Evolutionary conservation across 2,113 vertebrate species (phyloP).

Genomic region (Dissostichus mawsoni): DNA sequence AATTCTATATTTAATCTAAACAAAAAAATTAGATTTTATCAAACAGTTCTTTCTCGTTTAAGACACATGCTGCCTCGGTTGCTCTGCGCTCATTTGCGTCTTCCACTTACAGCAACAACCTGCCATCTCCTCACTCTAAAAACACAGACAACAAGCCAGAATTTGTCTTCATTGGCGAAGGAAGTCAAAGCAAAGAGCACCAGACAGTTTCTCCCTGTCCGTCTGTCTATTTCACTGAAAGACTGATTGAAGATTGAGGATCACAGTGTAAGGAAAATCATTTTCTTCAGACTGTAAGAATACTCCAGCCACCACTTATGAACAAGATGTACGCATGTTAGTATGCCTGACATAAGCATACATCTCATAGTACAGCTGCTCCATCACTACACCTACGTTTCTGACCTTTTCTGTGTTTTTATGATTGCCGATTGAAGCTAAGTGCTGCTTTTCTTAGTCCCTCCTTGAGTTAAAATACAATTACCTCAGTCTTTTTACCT

Average conservation of each 20-base stretch:
- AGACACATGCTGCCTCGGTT: slow-evolving; percentile 23
- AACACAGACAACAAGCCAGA: background rate
- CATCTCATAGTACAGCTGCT: background rate
- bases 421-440: no score
- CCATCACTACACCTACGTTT: no score
- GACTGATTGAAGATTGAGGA: no score
- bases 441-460: no score
- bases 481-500: no score
- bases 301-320: background rate
- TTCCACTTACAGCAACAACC: slow-evolving; percentile 4
- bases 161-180: slow-evolving; percentile 1
- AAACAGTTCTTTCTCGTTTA: background rate
- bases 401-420: no score
- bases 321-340: background rate
- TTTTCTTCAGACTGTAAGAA: background rate
- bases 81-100: slow-evolving; percentile 28
- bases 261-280: no score
- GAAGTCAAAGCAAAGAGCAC: background rate
- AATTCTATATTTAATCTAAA: no score
- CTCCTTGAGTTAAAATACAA: no score
- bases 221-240: background rate
- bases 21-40: no score
- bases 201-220: background rate
- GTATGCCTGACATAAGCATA: background rate
- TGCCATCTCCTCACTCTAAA: slow-evolving; percentile 4